Conservation (phyloP, 1,140 invertebrate species). For the Lutraria rhynchaena region DNA sequence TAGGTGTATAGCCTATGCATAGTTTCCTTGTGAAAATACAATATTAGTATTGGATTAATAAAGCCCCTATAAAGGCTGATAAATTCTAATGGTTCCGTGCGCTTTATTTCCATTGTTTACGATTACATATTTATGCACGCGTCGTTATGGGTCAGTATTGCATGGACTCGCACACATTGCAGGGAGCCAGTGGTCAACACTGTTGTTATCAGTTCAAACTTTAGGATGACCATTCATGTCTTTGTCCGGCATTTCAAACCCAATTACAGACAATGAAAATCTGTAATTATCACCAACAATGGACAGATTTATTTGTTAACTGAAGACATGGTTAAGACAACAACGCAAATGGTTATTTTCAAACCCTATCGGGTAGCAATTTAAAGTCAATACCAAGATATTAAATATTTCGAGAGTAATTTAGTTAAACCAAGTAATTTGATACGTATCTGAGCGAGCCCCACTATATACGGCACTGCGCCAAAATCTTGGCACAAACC, state of each 20-base stretch:
- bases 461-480: neutral
- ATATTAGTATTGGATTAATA: too few species aligned
- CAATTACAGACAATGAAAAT: conserved; percentile 57
- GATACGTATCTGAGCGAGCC: conserved; percentile 24
- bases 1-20: too few species aligned
- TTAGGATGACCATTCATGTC: conserved; percentile 27
- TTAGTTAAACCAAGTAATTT: neutral
- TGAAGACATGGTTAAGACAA: conserved; percentile 11
- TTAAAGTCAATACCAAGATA: conserved; percentile 62
- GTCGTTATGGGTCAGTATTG: conserved; percentile 17
- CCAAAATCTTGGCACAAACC: neutral
- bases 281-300: conserved; percentile 47
- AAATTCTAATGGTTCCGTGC: too few species aligned
- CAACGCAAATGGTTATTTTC: conserved; percentile 52
- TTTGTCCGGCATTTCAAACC: conserved; percentile 35
- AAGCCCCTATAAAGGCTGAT: too few species aligned
- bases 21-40: too few species aligned
- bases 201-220: conserved; percentile 19
- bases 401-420: conserved; percentile 62
- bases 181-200: conserved; percentile 15
- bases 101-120: too few species aligned
- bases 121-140: too few species aligned
- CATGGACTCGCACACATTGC: neutral
- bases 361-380: conserved; percentile 59
- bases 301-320: conserved; percentile 20